Percentiles rank a stretch among this genome's conserved stretches.
Conservation (phyloP, 2,888 invertebrate genomes). For the Pteria penguin region DNA sequence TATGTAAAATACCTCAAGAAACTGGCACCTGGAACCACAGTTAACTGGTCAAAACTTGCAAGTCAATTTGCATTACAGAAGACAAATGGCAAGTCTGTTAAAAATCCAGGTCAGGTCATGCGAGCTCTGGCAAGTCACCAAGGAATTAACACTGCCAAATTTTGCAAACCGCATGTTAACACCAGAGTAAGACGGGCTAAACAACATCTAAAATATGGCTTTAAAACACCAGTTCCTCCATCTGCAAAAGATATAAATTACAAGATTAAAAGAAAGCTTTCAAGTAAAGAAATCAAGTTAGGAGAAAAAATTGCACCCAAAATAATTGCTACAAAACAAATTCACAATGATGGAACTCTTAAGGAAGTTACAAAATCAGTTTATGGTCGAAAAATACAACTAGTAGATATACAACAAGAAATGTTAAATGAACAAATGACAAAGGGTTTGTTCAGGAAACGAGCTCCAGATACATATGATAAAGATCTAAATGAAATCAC, state of each 20-base stretch:
- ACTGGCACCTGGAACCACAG: not conserved
- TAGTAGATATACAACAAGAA: not conserved
- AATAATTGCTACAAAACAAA: not conserved
- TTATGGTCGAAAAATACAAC: constrained; percentile 1
- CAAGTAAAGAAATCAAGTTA: not conserved
- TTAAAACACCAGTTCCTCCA: constrained; percentile 5
- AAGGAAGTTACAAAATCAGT: not conserved
- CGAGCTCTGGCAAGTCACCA: not conserved
- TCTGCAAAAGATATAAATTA: not conserved
- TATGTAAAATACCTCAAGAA: not conserved
- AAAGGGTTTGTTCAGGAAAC: not conserved
- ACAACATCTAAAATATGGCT: not conserved
- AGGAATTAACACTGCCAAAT: not conserved
- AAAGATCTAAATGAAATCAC: too few relatives aligned
- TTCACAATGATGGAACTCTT: not conserved
- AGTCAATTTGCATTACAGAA: not conserved
- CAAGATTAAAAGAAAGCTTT: not conserved
- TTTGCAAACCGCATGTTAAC: not conserved
- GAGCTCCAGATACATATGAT: too few relatives aligned
- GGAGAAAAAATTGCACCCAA: constrained; percentile 15
- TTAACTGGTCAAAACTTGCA: not conserved
- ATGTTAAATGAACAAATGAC: not conserved
- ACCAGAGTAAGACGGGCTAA: constrained; percentile 1
- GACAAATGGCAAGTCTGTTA: not conserved
- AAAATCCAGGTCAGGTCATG: not conserved